Evolutionary conservation across 2,797 vertebrate species (phyloP), one percentile per base, ranked within the genome.

Genomic region (Coilia nasus): DNA sequence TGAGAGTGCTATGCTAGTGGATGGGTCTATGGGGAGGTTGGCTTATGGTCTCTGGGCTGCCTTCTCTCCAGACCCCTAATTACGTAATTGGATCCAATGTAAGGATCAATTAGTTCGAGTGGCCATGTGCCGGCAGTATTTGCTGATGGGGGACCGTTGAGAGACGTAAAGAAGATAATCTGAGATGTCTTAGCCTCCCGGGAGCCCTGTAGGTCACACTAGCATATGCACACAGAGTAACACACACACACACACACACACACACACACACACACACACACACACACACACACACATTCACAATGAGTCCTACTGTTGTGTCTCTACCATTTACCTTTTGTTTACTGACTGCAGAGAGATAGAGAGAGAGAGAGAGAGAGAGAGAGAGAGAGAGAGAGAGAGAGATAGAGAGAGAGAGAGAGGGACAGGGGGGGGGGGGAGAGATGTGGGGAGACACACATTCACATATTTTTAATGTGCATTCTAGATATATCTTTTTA

Each of bases 81-180:
- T 90, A 90, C 86, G 88, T 87, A 85, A 90, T 84, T 86, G 89
- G 87, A 90, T 91, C 85, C 87, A 75, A 87, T 86, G 87, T 89
- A 87, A 87, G 87, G 90, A 90, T 92, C 89, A 90, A 88, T 91
- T 89, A 86, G 90, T 88, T 90, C 83, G 89, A 90, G 88, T 88
- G 88, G 88, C 89, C 85, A 75, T 84, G 82, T 71, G 71, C 84
- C 46, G 80, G 41, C 15, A 87, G 87, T 84, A 87, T 90, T 89
- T 88, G 82, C 88, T 88, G 86, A 87, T 89, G 84, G 83, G 88
- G 90, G 89, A 88, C 87, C 85, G 84, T 84, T 82, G 87, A 86
- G 83, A 87, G 81, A 85, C 81, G 85, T 89, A 86, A 87, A 89
- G 82, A 84, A 86, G 88, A 90, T 84, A 86, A 90, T 89, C 85